Evolutionary conservation across 2,113 vertebrate genomes (phyloP), one percentile per base, ranked within the genome.

Genomic region (Austrofundulus limnaeus): DNA sequence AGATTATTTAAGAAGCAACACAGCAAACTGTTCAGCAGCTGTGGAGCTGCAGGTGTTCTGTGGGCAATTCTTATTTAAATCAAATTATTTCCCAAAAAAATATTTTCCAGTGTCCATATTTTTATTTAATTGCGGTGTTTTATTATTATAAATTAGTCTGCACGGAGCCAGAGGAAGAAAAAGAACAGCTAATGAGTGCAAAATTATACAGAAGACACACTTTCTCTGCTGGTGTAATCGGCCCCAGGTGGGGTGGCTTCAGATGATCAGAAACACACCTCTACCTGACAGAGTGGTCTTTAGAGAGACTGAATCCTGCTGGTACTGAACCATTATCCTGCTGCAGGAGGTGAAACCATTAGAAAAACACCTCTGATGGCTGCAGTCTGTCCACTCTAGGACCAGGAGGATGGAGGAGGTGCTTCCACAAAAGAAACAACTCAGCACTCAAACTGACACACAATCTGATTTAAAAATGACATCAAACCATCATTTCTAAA

Each of bases 311-410:
- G 58, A 69, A 79, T 81, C 78, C 73, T 81, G 80, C 84, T 71
- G 75, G 77, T 75, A 56, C 49, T 61, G 78, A 75, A 73, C 66
- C 65, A 68, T 81, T 77, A 79, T 60, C 48, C 84, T 80, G 77
- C 72, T 83, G 76, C 56, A 60, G 70, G 70, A 86, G 77, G 78
- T 59, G 73, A 75, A 70, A 72, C 62, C 34, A 74, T 49, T 31
- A 58, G 4, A 13, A 61, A 55, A 34, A 2, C 5, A 24, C 41
- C 42, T 53, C 65, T 39, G 47, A 16, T 11, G 75, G 53, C 47
- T 11, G 48, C 39, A 20, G 28, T 24, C 50, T 41, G 39, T 49
- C 61, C 21, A 17, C 34, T 52, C 43, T 23, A 15, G 16, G 41
- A 43, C 4, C 41, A 43, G 41, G 41, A n/a, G 41, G 1, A 17